Evolutionary conservation across 1,140 invertebrate genomes (phyloP).

Genomic region (Procambarus clarkii): DNA sequence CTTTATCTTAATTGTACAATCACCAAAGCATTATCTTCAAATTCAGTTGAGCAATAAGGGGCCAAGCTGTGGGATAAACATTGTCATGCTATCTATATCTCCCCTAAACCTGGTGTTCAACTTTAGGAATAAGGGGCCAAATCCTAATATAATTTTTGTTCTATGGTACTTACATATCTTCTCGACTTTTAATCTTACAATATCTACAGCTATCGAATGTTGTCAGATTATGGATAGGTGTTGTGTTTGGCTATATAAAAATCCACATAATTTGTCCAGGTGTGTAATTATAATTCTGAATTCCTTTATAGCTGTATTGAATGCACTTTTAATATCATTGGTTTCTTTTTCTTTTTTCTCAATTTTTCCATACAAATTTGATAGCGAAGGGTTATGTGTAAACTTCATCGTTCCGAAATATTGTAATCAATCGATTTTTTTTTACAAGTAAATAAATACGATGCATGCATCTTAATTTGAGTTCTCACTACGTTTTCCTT

Average conservation of each 20-base stretch:
- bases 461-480: constrained; percentile 22
- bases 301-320: constrained; percentile 16
- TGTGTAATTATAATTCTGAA: constrained; percentile 13
- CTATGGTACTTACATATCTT: constrained; percentile 23
- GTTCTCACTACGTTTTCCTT: constrained; percentile 14
- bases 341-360: neutral
- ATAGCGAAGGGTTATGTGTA: constrained; percentile 42
- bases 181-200: constrained; percentile 1
- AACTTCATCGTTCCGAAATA: constrained; percentile 19
- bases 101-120: constrained; percentile 3
- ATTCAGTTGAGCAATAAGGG: constrained; percentile 47
- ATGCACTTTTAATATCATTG: constrained; percentile 23
- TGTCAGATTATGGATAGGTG: neutral
- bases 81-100: constrained; percentile 18
- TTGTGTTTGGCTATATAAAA: constrained; percentile 1
- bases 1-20: constrained; percentile 17
- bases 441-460: constrained; percentile 43
- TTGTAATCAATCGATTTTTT: constrained; percentile 26
- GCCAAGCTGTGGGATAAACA: constrained; percentile 33
- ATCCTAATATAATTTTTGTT: neutral
- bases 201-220: neutral
- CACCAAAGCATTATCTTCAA: constrained; percentile 33
- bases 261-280: constrained; percentile 15
- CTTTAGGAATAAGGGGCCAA: constrained; percentile 24
- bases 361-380: neutral